Evolutionary conservation across 2,888 invertebrate genomes (phyloP), one percentile per base, ranked within the genome.

Genomic region (Pecten maximus): DNA sequence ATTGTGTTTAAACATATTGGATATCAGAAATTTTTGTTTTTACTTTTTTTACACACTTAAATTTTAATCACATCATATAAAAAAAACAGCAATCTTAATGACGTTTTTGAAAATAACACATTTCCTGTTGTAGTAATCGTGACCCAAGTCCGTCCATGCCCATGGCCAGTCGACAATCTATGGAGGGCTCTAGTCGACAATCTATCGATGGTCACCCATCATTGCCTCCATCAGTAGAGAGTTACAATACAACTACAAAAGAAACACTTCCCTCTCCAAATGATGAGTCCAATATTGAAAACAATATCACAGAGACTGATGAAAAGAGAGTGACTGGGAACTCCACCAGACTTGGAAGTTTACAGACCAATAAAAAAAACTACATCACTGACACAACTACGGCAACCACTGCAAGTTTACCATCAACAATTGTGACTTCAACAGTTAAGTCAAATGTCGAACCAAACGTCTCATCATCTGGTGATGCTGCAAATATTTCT

Each of bases 161-260:
- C 74, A 3, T 74, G 74, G 10, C 74, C 35, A 35, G 12, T 35
- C 74, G 74, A 12, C 74, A 6, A 16, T 74, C 74, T 35, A 74
- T 74, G 74, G 74, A 74, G 74, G 74, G 74, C 23, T 6, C 74
- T 74, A 74, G 74, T 74, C 74, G 74, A 74, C 74, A 74, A 16
- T 74, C 35, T 6, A 74, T 74, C 10, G 74, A 74, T 74, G 74
- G 74, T 74, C 74, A 74, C 6, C 74, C 74, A 35, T 74, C 74
- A 28, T 74, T 23, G 15, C 3, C 23, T 23, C 50, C 12, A 23
- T 28, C 74, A 28, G 10, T 35, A 4, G 74, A 74, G 12, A 35
- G 4, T 35, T 23, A 6, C 35, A 15, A 74, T 35, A 74, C 74
- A 74, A 35, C 35, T 0, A 35, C 74, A 2, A 74, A 74, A 35